Base-by-base conservation (phyloP, 2,888 invertebrate genomes). In the Antheraea assamensis region DNA sequence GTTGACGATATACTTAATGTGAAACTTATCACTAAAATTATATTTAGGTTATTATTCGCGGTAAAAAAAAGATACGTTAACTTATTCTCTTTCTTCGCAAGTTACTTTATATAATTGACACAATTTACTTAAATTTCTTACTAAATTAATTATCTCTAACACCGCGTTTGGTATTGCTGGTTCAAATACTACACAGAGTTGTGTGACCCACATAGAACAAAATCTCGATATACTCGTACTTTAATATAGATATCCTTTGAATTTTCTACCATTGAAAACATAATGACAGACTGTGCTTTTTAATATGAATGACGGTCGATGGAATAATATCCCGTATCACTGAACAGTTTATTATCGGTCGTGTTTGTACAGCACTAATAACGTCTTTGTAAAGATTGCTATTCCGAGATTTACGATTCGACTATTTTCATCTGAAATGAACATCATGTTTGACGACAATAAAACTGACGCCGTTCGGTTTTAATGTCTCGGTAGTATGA, bases 381-480 rank as follows among this genome's bases (percentile, higher is more conserved):
- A 86, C 85, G 86, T 85, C 81, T 83, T 76, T 81, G 81, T 83
- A 85, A 83, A 85, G 86, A 88, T 87, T 81, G 85, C 90, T 91
- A 90, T 93, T 90, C 84, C 76, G 76, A 88, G 89, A 89, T 93
- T 93, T 90, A 94, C 90, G 92, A 92, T 81, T 78, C 81, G 83
- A 86, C 88, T 89, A 89, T 90, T 90, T 85, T 85, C 86, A 90
- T 88, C 88, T 88, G 88, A 87, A 87, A 88, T 83, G 84, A 87
- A 83, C 87, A 89, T 88, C 85, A 88, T 85, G 85, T 80, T 83
- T 80, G 77, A 78, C 82, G 90, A 90, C 87, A 91, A 90, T 93
- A 92, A 94, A 93, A 92, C 88, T 82, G 85, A 83, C 81, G 82
- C 79, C 35, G 35, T 83, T 82, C 75, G 77, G 81, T 87, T 90